Percentiles rank a stretch among this genome's conserved stretches.
Conservation (phyloP, 2,113 vertebrate genomes). For the Calidris pugnax region DNA sequence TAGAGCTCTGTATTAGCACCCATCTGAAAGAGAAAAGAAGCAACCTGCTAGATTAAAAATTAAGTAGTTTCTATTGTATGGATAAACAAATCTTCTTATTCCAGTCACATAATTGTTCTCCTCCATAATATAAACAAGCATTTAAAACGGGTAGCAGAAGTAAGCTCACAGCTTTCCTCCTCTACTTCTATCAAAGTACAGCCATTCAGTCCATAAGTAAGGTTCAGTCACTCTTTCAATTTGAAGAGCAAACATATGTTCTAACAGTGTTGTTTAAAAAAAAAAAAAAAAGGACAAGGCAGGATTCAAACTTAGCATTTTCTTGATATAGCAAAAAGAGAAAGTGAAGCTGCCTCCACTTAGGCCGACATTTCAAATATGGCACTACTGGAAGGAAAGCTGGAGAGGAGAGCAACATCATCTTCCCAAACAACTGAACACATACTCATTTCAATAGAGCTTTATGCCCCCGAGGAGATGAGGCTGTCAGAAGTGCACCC, state of each 20-base stretch:
- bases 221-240: background rate
- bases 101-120: background rate
- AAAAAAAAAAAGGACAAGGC: background rate
- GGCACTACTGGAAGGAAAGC: fast-evolving
- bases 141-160: background rate
- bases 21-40: constrained; percentile 71
- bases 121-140: background rate
- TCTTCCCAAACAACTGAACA: background rate
- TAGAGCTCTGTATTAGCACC: constrained; percentile 79
- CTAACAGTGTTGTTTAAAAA: background rate
- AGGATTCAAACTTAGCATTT: background rate
- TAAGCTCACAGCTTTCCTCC: background rate
- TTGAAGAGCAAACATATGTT: background rate
- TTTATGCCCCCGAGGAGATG: background rate
- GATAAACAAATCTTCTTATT: background rate
- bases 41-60: background rate
- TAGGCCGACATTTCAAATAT: background rate
- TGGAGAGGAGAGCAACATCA: background rate
- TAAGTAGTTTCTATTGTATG: background rate
- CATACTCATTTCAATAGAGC: background rate
- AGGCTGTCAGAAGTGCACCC: background rate
- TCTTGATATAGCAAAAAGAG: background rate
- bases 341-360: background rate
- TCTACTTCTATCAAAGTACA: background rate
- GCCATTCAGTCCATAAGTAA: background rate